Base-by-base conservation (phyloP, 2,888 invertebrate species). In the Latheticus oryzae region DNA sequence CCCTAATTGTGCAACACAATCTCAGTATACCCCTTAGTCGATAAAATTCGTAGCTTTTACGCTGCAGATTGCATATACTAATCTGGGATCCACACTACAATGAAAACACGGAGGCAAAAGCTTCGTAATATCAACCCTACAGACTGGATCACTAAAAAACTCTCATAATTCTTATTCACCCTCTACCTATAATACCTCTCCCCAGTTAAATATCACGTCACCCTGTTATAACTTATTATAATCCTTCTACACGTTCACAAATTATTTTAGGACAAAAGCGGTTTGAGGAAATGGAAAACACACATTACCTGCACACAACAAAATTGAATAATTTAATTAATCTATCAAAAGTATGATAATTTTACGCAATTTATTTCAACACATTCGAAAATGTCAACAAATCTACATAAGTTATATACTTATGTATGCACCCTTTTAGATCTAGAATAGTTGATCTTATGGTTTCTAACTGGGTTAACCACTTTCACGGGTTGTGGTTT, bases 161-260 rank as follows among this genome's bases (percentile, higher is more conserved):
- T 37, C 23, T 32, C 24, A 13, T 21, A 28, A 30, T 47, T 42
- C 16, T 35, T 28, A n/a, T 9, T 13, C 40, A 23, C 12, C 17
- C 43, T 26, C 32, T 4, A 23, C 19, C 9, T 32, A 21, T 57
- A 57, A 58, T 58, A 58, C 58, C 58, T 45, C 52, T 45, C 40
- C 38, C 38, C 38, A 16, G 17, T 13, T 38, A 52, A 52, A 47
- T 52, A 58, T 58, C 58, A 58, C 60, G 60, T 60, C 60, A 60
- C 24, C 47, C 35, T 42, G 38, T 30, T 52, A 51, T 63, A 63
- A 63, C 61, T 63, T 62, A 62, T 63, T 56, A 63, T 63, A 63
- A 62, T 61, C 60, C 60, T 26, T 47, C 48, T 42, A 37, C 53
- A 43, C 38, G 57, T 58, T 47, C 57, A 63, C 57, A 63, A 60